A percentile compares a stretch with the other conserved stretches of the same genome.
These are phyloP conservation scores for Teleiodes luculella DNA, from an alignment of 2,888 invertebrate species.

Conservation along the genomic window DNA sequence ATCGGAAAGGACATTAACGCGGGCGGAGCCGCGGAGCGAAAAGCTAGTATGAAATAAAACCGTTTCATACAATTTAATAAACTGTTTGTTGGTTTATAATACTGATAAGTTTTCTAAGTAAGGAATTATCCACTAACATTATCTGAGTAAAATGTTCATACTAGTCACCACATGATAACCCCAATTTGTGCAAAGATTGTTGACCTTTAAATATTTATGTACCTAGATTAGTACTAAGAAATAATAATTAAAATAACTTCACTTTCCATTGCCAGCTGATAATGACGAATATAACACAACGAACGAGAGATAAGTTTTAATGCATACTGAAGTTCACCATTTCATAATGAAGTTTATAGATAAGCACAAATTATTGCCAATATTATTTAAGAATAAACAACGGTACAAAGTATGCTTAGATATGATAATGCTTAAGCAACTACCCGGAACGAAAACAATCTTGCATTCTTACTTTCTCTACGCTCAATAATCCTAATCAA, in stretches of 20 bases:
- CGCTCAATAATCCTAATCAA: too few species aligned
- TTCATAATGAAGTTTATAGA: neutral
- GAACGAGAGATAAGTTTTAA: too few species aligned
- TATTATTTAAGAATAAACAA: neutral
- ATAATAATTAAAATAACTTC: neutral
- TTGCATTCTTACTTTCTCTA: too few species aligned
- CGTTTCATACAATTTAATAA: too few species aligned
- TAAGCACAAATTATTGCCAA: neutral
- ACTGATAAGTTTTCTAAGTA: neutral
- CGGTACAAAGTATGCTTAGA: neutral
- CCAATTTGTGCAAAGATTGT: constrained; percentile 15
- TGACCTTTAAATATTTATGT: constrained; percentile 4
- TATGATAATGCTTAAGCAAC: too few species aligned
- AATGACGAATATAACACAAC: neutral
- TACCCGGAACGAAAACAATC: too few species aligned
- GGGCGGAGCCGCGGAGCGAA: too few species aligned
- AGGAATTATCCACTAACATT: constrained; percentile 1
- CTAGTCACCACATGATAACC: constrained; percentile 7
- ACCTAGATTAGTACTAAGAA: neutral
- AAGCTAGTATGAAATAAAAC: too few species aligned
- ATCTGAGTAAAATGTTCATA: constrained; percentile 5
- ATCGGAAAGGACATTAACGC: too few species aligned
- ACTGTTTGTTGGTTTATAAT: too few species aligned
- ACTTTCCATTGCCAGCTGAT: neutral
- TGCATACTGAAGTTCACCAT: too few species aligned